Percentiles rank a stretch among this genome's conserved stretches.
These are phyloP conservation scores for Aplochiton taeniatus DNA, from an alignment of 2,797 vertebrate genomes.

Conservation along the genomic window DNA sequence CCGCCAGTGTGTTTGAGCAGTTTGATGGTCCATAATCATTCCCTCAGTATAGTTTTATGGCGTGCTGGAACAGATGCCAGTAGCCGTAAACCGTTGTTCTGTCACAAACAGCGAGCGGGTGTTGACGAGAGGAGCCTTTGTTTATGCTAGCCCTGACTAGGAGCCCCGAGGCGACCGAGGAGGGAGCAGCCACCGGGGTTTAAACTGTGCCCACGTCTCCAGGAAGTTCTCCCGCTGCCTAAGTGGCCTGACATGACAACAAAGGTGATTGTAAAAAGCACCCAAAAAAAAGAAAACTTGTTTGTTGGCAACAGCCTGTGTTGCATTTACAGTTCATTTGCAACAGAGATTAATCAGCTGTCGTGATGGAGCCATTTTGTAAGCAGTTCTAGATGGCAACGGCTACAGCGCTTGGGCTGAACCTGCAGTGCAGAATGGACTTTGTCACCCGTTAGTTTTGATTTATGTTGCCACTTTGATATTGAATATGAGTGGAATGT, in stretches of 20 bases:
- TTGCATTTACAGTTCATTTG: too few relatives aligned
- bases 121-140: conserved; percentile 28
- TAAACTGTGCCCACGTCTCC: too few relatives aligned
- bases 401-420: conserved; percentile 1
- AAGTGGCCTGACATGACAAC: too few relatives aligned
- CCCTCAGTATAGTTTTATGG: conserved; percentile 49
- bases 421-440: conserved; percentile 26
- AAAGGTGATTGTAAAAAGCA: too few relatives aligned
- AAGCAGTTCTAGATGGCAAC: neutral
- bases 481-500: conserved; percentile 63
- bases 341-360: too few relatives aligned
- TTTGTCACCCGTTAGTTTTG: conserved; percentile 57
- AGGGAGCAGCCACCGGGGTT: too few relatives aligned
- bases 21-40: conserved; percentile 59
- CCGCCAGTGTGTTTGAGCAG: conserved; percentile 36
- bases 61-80: conserved; percentile 54
- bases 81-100: conserved; percentile 53
- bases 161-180: too few relatives aligned
- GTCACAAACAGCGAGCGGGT: conserved; percentile 40
- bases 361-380: too few relatives aligned
- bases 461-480: conserved; percentile 72
- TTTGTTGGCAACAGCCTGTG: too few relatives aligned
- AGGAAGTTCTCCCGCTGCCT: too few relatives aligned
- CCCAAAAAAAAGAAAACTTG: too few relatives aligned
- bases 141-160: too few relatives aligned